Conservation (phyloP, 2,888 invertebrate genomes). For the Caprella mutica region DNA sequence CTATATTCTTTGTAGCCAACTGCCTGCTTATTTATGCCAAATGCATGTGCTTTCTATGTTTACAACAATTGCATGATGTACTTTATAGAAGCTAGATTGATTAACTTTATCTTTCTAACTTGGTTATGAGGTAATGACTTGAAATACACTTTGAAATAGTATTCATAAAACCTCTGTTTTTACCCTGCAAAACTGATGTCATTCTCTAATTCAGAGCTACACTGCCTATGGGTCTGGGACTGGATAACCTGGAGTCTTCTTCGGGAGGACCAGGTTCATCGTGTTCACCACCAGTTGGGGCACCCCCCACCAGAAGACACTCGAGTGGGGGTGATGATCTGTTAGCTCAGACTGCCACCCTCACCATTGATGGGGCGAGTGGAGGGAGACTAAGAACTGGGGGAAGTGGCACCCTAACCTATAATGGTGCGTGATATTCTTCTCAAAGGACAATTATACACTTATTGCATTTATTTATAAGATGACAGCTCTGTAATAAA, state of each 20-base stretch:
- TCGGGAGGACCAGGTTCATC: neutral
- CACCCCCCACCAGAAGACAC: constrained; percentile 4
- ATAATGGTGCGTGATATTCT: neutral
- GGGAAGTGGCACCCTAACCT: neutral
- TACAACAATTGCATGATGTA: neutral
- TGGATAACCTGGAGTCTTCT: neutral
- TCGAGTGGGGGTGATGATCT: constrained; percentile 6
- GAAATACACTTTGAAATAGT: neutral
- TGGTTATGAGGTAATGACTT: neutral
- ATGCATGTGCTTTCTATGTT: too few species aligned
- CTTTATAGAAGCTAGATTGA: neutral
- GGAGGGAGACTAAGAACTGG: neutral
- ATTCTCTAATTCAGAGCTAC: neutral
- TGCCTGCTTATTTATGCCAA: too few species aligned
- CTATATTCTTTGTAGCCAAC: too few species aligned
- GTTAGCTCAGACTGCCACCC: neutral
- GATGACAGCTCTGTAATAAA: too few species aligned
- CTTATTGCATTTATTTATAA: too few species aligned
- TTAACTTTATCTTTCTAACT: neutral
- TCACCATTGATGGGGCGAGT: constrained; percentile 1
- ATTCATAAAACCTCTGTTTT: neutral
- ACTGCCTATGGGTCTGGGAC: constrained; percentile 3
- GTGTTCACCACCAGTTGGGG: neutral
- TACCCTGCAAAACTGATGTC: neutral
- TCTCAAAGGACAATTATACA: too few species aligned